phyloP scores from a whole-genome alignment of 2,888 invertebrate species.

The Acanthococcus lagerstroemiae region DNA sequence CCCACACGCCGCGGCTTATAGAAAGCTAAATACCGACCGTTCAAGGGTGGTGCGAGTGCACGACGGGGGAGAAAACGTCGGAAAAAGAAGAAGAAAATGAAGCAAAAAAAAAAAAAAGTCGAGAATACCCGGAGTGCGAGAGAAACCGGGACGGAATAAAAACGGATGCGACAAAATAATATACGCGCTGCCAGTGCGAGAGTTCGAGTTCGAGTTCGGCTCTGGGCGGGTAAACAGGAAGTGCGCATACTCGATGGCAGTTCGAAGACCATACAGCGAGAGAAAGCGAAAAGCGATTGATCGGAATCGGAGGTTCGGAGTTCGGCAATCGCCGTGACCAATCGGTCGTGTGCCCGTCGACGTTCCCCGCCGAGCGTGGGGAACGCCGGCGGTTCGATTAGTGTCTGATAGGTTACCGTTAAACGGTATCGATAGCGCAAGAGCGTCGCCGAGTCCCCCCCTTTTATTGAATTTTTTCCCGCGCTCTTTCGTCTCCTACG shows the following conservation, averaged over 20 bases:
- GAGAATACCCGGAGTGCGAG: too few relatives aligned
- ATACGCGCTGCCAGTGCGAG: too few relatives aligned
- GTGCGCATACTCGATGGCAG: neutral
- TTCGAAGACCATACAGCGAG: too few relatives aligned
- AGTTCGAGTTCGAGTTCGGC: too few relatives aligned
- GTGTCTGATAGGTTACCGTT: constrained; percentile 25
- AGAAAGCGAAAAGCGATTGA: constrained; percentile 24
- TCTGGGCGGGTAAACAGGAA: neutral
- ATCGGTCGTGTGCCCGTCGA: constrained; percentile 24
- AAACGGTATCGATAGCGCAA: constrained; percentile 26
- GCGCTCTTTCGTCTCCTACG: neutral
- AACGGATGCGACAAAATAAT: too few relatives aligned
- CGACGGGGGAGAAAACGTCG: too few relatives aligned
- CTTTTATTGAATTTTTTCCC: constrained; percentile 10
- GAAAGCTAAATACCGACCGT: too few relatives aligned
- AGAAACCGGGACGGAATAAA: too few relatives aligned
- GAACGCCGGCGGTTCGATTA: constrained; percentile 9
- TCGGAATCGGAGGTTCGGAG: constrained; percentile 23
- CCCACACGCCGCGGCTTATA: too few relatives aligned
- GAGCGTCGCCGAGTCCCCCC: constrained; percentile 12
- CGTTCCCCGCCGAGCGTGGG: constrained; percentile 10
- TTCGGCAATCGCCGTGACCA: constrained; percentile 29
- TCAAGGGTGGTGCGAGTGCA: too few relatives aligned
- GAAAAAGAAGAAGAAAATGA: too few relatives aligned
- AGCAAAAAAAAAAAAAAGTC: too few relatives aligned